These are phyloP conservation scores for Coregonus clupeaformis DNA, from an alignment of 2,113 vertebrate species.

Conservation along the genomic window DNA sequence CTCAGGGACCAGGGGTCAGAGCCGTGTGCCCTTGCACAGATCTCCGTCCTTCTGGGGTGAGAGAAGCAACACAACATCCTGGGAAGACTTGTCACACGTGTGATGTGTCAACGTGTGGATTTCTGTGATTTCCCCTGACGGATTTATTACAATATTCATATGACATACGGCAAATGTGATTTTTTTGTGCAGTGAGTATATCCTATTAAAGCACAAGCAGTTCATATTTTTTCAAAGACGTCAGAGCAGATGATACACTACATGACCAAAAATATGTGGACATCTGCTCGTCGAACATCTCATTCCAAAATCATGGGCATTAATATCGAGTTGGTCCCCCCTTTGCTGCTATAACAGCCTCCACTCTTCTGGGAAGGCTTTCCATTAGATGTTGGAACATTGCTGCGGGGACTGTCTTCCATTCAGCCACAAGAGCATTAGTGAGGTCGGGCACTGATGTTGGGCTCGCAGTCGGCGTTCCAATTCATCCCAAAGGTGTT, in stretches of 20 bases:
- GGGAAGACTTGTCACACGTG: slow-evolving; percentile 15
- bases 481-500: too few species aligned
- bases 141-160: not conserved
- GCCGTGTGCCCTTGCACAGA: slow-evolving; percentile 37
- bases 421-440: too few species aligned
- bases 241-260: not conserved
- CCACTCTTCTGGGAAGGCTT: too few species aligned
- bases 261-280: too few species aligned
- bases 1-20: slow-evolving; percentile 39
- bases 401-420: too few species aligned
- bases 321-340: too few species aligned
- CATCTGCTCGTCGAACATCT: too few species aligned
- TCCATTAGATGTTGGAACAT: too few species aligned
- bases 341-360: too few species aligned
- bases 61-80: slow-evolving; percentile 27
- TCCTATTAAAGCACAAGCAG: slow-evolving; percentile 12
- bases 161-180: not conserved
- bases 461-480: too few species aligned
- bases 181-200: not conserved
- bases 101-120: slow-evolving; percentile 31
- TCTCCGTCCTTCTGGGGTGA: slow-evolving; percentile 48
- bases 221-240: not conserved
- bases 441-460: too few species aligned
- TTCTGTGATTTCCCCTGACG: not conserved
- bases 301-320: too few species aligned